Evolutionary conservation across 2,797 vertebrate species (phyloP), one percentile per base, ranked within the genome.

Genomic region (Lagocephalus sceleratus): DNA sequence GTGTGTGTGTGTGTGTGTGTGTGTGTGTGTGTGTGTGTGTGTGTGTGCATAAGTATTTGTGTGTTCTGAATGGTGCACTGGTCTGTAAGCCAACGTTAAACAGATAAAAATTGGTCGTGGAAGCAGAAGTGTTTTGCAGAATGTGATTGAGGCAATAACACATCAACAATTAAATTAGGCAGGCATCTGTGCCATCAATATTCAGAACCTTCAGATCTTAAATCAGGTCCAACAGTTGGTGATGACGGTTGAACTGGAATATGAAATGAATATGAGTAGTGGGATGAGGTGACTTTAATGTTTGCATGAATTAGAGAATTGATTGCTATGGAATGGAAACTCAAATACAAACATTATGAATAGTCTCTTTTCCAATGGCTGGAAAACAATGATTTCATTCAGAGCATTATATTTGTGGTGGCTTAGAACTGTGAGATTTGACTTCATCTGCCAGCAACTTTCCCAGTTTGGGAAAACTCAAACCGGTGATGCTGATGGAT

Each of bases 71-170:
- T 14, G 32, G 26, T 46, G 44, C 50, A 40, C n/a, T 6, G 40
- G 8, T 67, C 54, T 56, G 58, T 60, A 60, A 66, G 50, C 54
- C 47, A 58, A 72, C 58, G 54, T 70, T 60, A 49, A 41, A 62
- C 35, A 66, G 71, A 81, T 71, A 75, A 85, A 83, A 63, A 76
- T 42, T 19, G 17, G 66, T 78, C 73, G 82, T 80, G 75, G 67
- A 70, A 66, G 60, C 46, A 35, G 51, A 64, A 51, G 52, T 71
- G 60, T 75, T 57, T 83, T 69, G 54, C 76, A 55, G 60, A 80
- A 79, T 60, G 58, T 82, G 78, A 84, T 84, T 83, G 83, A 76
- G 65, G 72, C 56, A 76, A 85, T 81, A 73, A 81, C 75, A 76
- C 63, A 74, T 64, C 60, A 71, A 77, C 71, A 80, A 82, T 80